A percentile compares a stretch with the other conserved stretches of the same genome.
These are phyloP conservation scores for Drosophila robusta DNA, from an alignment of 2,888 invertebrate genomes.

Conservation along the genomic window DNA sequence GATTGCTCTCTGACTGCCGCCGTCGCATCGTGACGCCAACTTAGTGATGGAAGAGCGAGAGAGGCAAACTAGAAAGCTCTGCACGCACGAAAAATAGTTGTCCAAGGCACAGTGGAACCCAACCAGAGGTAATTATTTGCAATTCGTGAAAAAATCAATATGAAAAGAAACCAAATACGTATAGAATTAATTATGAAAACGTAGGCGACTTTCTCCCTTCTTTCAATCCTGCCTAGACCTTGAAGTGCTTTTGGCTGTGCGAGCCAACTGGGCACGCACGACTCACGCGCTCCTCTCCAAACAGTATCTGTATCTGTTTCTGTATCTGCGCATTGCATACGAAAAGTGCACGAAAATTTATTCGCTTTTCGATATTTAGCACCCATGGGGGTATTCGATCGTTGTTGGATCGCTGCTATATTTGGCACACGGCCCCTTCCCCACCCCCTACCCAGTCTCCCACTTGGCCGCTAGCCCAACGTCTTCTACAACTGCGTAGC, in stretches of 20 bases:
- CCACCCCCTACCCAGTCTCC: not conserved
- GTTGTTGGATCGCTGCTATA: conserved; percentile 52
- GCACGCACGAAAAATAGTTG: conserved; percentile 3
- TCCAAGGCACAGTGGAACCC: not conserved
- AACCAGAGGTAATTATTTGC: too few species aligned
- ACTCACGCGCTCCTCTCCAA: conserved; percentile 40
- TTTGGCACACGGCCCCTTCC: conserved; percentile 44
- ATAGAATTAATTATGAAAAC: too few species aligned
- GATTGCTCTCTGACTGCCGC: conserved; percentile 53
- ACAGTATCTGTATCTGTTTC: conserved; percentile 10
- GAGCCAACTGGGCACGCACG: not conserved
- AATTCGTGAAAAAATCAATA: too few species aligned
- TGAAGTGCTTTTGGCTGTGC: not conserved
- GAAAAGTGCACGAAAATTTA: conserved; percentile 68
- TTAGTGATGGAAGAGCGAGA: conserved; percentile 33
- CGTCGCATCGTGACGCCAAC: conserved; percentile 25
- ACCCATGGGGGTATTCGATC: conserved; percentile 73
- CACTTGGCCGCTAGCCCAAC: not conserved
- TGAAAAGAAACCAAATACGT: too few species aligned
- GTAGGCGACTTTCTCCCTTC: too few species aligned
- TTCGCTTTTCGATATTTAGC: conserved; percentile 75
- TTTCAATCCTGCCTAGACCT: too few species aligned
- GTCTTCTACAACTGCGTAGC: conserved; percentile 24
- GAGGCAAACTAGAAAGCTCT: conserved; percentile 1
- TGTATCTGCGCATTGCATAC: conserved; percentile 54